Base-by-base conservation (phyloP, 1,140 invertebrate genomes). In the Brachionus asplanchnoidis region DNA sequence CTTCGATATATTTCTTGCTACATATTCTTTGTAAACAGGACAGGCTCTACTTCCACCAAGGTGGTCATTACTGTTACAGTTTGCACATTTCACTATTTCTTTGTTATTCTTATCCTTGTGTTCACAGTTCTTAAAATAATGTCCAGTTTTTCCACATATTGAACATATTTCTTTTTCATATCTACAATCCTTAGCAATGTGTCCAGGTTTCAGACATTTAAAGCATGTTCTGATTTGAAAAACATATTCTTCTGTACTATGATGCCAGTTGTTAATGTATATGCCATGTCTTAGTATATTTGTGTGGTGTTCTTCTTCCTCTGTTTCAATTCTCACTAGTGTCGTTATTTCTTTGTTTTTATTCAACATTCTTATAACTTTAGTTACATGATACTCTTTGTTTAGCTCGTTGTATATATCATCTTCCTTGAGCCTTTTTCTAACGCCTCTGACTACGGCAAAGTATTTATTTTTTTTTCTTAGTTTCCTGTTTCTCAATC, bases 191-290 rank as follows among this genome's bases (percentile, higher is more conserved):
- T 44, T 86, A 84, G 66, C 88, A 86, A 70, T 88, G 86, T 88
- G 88, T 88, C 60, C 68, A 4, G 68, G 68, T 73, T 73, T 73
- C 12, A 40, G 17, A n/a, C 36, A 73, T 42, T 73, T 73, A 87
- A 88, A 36, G 87, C 88, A 80, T 86, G 85, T 17, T 87, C 87
- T 86, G 87, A 88, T 77, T 84, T 82, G 36, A 86, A 85, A 56
- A 6, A 42, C 46, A 17, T 75, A 85, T 12, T 50, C 40, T 66
- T 32, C 60, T 86, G 53, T 86, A 86, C 42, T 44, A 85, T 66
- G 87, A 88, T 77, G 86, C 86, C 85, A 87, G 87, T 83, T 87
- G 87, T 84, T 87, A 14, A 87, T 66, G 66, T 86, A 84, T 85
- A 86, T 14, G 83, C 86, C 80, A 85, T 86, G 40, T 70, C 28